These are phyloP conservation scores for Pelagia noctiluca DNA, from an alignment of 30 jellyfish, hydroid and myxozoan species.

Conservation along the genomic window DNA sequence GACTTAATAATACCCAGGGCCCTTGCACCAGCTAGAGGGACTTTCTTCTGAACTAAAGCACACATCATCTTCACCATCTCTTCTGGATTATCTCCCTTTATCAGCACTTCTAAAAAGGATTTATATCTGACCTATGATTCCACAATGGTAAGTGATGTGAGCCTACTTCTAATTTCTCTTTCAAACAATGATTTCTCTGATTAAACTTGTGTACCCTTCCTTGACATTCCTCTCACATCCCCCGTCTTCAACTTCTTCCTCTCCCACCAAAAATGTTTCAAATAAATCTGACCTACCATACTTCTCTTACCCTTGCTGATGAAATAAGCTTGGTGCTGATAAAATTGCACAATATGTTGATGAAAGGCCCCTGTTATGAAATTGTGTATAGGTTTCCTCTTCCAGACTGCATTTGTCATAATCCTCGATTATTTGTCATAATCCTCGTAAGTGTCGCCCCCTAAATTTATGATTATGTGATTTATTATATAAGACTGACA, in stretches of 20 bases:
- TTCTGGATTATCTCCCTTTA: no score
- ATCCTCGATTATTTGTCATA: constrained; percentile 18
- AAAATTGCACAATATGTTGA: constrained; percentile 26
- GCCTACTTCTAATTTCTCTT: constrained; percentile 40
- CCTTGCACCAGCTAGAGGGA: constrained; percentile 30
- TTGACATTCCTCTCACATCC: constrained; percentile 6
- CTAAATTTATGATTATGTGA: constrained; percentile 26
- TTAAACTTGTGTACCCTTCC: constrained; percentile 29
- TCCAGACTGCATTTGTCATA: constrained; percentile 43
- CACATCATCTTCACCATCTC: neutral
- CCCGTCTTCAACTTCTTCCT: no score
- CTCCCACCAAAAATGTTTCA: constrained; percentile 4
- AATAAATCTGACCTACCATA: constrained; percentile 32
- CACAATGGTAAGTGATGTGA: constrained; percentile 44
- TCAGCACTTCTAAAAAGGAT: neutral
- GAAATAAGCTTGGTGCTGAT: constrained; percentile 24
- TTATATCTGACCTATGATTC: neutral
- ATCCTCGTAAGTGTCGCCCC: constrained; percentile 49
- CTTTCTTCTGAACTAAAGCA: neutral
- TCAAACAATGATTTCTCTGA: constrained; percentile 22
- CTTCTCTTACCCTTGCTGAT: constrained; percentile 46
- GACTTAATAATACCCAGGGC: constrained; percentile 19
- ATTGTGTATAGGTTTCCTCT: constrained; percentile 19
- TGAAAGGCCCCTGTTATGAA: constrained; percentile 30
- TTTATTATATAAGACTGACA: no score